Evolutionary conservation across 2,888 invertebrate genomes (phyloP), one percentile per base, ranked within the genome.

Genomic region (Pinctada fucata): DNA sequence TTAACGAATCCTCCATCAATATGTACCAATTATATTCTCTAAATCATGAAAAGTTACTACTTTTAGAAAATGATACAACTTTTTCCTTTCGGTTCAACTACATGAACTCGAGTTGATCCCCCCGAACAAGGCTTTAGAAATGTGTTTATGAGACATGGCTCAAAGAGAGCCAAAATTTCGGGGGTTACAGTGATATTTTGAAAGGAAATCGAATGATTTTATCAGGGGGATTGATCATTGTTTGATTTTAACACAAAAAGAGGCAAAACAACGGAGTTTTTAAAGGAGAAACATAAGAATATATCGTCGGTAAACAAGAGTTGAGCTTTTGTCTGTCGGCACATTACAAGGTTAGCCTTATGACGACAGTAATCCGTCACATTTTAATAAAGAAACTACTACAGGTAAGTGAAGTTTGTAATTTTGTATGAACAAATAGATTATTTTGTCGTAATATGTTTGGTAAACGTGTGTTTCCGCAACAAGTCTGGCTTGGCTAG

Each of bases 121-220:
- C 87, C 86, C 82, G 82, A 80, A 83, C 81, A 82, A 84, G 84
- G 82, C 84, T 82, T 84, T 86, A 85, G 81, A 65, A 79, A 73
- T 78, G 85, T 88, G 86, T 87, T 85, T 86, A 83, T 84, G 86
- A 88, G 86, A 84, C 80, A 87, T 87, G 90, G 90, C 89, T 89
- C 86, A 72, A 76, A 76, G 80, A 74, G 86, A 87, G 88, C 88
- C 88, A 83, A 80, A 79, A 82, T 89, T 90, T 89, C 88, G 88
- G 85, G 88, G 85, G 84, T 31, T 83, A 82, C 73, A 81, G 74
- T 72, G 63, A 71, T 65, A 71, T 75, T 72, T 75, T 79, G 77
- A 76, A 75, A 64, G 65, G 70, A 69, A 72, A 76, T 78, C 69
- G 72, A 49, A 66, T 79, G 74, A 71, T 76, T 71, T 73, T 79